phyloP scores from a whole-genome alignment of 2,888 invertebrate species.

The Drosophila vallismaia region DNA sequence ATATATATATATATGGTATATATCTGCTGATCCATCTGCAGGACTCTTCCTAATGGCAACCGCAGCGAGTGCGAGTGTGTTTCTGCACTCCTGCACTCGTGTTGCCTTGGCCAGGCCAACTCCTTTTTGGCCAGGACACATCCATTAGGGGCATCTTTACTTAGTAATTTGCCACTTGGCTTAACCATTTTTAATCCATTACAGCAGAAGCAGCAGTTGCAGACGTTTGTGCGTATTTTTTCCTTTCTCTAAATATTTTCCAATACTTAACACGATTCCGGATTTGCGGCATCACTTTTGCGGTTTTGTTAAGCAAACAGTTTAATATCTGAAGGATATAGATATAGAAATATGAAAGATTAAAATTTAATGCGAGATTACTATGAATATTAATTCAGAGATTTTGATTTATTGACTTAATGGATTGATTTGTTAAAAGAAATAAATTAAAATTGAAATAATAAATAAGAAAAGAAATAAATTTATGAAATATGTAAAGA shows the following conservation, averaged over 20 bases:
- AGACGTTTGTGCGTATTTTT: neutral
- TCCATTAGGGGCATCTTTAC: slow-evolving; percentile 46
- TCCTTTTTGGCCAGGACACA: slow-evolving; percentile 20
- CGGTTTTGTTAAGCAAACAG: neutral
- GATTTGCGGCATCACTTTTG: neutral
- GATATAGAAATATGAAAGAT: too few species aligned
- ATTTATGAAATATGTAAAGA: too few species aligned
- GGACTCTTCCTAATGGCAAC: slow-evolving; percentile 25
- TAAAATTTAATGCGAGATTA: too few species aligned
- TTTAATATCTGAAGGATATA: neutral
- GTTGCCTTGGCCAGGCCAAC: slow-evolving; percentile 1
- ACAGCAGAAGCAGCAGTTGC: neutral
- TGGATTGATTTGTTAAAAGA: too few species aligned
- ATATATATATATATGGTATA: neutral
- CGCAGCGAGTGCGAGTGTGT: slow-evolving; percentile 1
- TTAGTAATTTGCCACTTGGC: slow-evolving; percentile 45
- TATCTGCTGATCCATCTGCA: slow-evolving; percentile 16
- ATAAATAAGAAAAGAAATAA: too few species aligned
- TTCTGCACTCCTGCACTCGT: slow-evolving; percentile 10
- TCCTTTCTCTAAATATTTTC: neutral
- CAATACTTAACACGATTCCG: neutral
- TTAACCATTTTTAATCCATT: slow-evolving; percentile 34
- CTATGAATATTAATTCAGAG: too few species aligned
- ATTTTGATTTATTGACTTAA: too few species aligned
- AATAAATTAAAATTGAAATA: too few species aligned